These are phyloP conservation scores for Dryadula phaetusa DNA, from an alignment of 2,888 invertebrate species.

Conservation along the genomic window DNA sequence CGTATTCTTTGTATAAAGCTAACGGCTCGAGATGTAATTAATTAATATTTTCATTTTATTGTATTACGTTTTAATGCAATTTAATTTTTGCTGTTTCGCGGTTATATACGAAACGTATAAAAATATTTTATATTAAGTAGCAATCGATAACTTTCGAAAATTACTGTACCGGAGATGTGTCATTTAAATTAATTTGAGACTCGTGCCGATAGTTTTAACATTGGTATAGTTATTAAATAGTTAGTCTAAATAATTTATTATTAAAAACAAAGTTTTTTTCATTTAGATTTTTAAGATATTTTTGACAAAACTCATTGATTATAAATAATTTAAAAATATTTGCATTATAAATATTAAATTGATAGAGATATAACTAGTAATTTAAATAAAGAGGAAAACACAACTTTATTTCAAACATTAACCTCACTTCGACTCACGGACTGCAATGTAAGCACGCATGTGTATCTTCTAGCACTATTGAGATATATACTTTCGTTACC, in stretches of 20 bases:
- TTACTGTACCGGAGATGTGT: background rate
- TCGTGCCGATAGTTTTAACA: conserved; percentile 1
- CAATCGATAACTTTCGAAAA: too few relatives aligned
- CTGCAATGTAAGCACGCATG: conserved; percentile 81
- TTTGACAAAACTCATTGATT: background rate
- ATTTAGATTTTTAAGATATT: too few relatives aligned
- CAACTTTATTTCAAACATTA: conserved; percentile 59
- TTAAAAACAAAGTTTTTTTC: too few relatives aligned
- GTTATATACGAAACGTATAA: too few relatives aligned
- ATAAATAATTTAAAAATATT: background rate
- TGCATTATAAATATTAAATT: conserved; percentile 9
- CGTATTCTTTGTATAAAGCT: too few relatives aligned
- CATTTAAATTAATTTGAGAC: background rate
- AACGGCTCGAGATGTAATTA: background rate
- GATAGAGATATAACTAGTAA: background rate
- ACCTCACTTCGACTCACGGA: conserved; percentile 74
- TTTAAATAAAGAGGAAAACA: conserved; percentile 42
- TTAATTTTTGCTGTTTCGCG: too few relatives aligned
- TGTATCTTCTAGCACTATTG: conserved; percentile 72
- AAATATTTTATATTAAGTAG: too few relatives aligned
- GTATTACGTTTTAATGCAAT: too few relatives aligned
- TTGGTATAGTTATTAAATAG: background rate
- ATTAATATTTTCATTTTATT: too few relatives aligned
- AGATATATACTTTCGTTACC: conserved; percentile 37
- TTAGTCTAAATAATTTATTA: conserved; percentile 3